Evolutionary conservation across 2,888 invertebrate species (phyloP).

Genomic region (Erynnis tages): DNA sequence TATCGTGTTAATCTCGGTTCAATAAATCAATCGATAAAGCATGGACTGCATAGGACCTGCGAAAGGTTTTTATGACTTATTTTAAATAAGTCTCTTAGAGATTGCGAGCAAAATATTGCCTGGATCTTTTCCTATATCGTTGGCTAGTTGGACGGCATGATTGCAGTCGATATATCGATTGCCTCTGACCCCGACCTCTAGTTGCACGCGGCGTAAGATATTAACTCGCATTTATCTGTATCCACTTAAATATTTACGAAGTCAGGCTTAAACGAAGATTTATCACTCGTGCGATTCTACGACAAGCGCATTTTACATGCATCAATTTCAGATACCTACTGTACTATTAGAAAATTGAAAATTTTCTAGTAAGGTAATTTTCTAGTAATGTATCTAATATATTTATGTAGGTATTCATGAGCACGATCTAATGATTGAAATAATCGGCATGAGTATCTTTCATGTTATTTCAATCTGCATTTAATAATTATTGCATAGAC

Average conservation of each 20-base stretch:
- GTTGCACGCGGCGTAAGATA: conserved; percentile 42
- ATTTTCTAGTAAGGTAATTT: no score
- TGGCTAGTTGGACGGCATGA: conserved; percentile 26
- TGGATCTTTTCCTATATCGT: conserved; percentile 21
- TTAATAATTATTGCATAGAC: conserved; percentile 43
- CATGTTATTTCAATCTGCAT: conserved; percentile 53
- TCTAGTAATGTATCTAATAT: no score
- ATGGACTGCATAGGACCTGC: no score
- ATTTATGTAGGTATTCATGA: conserved; percentile 10
- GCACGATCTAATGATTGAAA: conserved; percentile 12
- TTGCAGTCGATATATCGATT: conserved; percentile 46
- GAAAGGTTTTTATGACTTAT: no score
- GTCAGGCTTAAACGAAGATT: conserved; percentile 17
- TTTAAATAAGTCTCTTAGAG: not conserved
- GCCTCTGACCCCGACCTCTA: conserved; percentile 55
- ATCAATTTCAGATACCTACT: conserved; percentile 17
- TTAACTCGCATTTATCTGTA: conserved; percentile 50
- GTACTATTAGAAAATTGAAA: conserved; percentile 10
- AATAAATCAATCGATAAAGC: conserved; percentile 10
- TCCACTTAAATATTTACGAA: conserved; percentile 40
- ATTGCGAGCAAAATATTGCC: conserved; percentile 39
- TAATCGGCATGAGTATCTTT: conserved; percentile 27
- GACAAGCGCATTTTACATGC: conserved; percentile 2
- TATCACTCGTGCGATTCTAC: conserved; percentile 16
- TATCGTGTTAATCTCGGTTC: conserved; percentile 4